Percentiles rank a stretch among this genome's conserved stretches.
Evolutionary conservation across 2,888 invertebrate genomes (phyloP).

Genomic region (Heliothis peltigera): DNA sequence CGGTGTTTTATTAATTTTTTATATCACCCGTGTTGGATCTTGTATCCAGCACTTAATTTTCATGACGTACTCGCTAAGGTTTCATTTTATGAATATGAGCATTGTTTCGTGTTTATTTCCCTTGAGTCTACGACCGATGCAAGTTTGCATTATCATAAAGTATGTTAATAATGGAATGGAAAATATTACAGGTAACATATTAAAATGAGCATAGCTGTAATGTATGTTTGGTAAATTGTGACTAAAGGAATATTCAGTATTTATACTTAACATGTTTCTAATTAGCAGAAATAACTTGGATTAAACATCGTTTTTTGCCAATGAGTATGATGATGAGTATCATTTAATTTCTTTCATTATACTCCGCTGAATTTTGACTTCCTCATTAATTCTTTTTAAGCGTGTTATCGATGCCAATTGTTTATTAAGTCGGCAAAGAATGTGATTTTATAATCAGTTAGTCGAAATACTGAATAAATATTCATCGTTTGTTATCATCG

Average conservation of each 20-base stretch:
- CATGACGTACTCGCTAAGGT: constrained; percentile 57
- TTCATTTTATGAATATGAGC: constrained; percentile 55
- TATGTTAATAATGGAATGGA: neutral
- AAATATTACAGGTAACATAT: neutral
- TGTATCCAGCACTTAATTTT: constrained; percentile 70
- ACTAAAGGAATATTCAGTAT: neutral
- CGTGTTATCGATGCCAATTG: constrained; percentile 47
- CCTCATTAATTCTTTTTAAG: constrained; percentile 57
- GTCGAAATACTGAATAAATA: constrained; percentile 53
- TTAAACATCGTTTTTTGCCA: neutral
- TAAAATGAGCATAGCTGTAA: neutral
- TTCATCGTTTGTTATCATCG: constrained; percentile 47
- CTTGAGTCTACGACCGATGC: constrained; percentile 2
- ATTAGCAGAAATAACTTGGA: neutral
- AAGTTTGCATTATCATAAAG: neutral
- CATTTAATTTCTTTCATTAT: constrained; percentile 41
- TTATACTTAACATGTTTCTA: neutral
- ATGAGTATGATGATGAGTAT: constrained; percentile 1
- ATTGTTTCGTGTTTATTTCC: constrained; percentile 44
- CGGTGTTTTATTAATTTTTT: constrained; percentile 68
- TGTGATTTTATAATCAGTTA: constrained; percentile 57
- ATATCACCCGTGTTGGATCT: constrained; percentile 65
- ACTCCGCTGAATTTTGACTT: constrained; percentile 36
- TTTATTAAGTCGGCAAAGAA: constrained; percentile 55
- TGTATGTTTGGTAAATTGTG: neutral